phyloP scores from a whole-genome alignment of 2,113 vertebrate species.

The Illadopsis cleaveri region DNA sequence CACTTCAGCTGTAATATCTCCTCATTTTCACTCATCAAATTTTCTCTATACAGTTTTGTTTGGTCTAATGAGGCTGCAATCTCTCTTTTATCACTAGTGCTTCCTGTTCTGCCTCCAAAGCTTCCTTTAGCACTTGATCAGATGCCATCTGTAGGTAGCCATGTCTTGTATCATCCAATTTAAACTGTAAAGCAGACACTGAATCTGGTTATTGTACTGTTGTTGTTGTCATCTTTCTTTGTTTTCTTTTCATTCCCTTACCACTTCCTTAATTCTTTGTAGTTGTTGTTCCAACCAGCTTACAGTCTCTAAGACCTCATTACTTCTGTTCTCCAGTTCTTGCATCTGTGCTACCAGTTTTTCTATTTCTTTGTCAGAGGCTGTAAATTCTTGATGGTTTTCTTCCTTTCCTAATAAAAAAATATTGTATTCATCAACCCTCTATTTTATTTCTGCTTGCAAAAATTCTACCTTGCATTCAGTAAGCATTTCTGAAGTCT shows the following conservation, averaged over 20 bases:
- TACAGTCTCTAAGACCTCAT: constrained; percentile 37
- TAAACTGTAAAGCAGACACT: constrained; percentile 80
- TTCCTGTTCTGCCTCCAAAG: constrained; percentile 71
- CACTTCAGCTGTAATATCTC: constrained; percentile 75
- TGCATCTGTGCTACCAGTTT: constrained; percentile 69
- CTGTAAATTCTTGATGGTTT: constrained; percentile 71
- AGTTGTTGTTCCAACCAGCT: constrained; percentile 77
- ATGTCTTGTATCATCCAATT: constrained; percentile 77
- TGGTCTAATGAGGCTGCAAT: constrained; percentile 70
- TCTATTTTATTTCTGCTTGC: constrained; percentile 80
- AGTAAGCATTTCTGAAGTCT: constrained; percentile 26
- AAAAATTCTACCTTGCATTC: constrained; percentile 77
- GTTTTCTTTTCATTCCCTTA: constrained; percentile 80
- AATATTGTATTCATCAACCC: constrained; percentile 72
- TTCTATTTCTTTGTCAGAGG: constrained; percentile 79
- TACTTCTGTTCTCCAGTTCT: constrained; percentile 73
- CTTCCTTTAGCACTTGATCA: constrained; percentile 67
- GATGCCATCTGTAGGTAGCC: constrained; percentile 47
- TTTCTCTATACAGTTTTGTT: constrained; percentile 71
- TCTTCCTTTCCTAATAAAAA: constrained; percentile 77
- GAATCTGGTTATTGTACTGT: constrained; percentile 78
- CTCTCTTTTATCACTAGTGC: constrained; percentile 75
- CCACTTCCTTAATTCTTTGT: constrained; percentile 68
- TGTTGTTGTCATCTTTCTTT: constrained; percentile 81
- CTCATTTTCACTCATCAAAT: constrained; percentile 73